A percentile compares a stretch with the other conserved stretches of the same genome.
phyloP scores from a whole-genome alignment of 2,888 invertebrate species.

The Perithous albicinctus region DNA sequence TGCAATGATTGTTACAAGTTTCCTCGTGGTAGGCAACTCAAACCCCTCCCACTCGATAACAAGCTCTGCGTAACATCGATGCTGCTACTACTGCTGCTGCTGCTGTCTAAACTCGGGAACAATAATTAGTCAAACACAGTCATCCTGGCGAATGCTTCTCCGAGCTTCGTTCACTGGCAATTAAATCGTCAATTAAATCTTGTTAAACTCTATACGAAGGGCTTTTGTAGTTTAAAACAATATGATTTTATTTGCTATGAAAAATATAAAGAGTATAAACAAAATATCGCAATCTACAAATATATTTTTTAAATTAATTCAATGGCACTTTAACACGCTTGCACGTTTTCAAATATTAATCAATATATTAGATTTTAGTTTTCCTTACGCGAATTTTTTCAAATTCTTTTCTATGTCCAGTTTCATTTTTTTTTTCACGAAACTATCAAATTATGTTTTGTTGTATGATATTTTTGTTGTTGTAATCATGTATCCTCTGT shows the following conservation, averaged over 20 bases:
- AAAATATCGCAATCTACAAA: not conserved
- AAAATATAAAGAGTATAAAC: not conserved
- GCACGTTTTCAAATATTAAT: too few relatives aligned
- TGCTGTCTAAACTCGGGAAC: constrained; percentile 16
- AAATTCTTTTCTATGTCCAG: too few relatives aligned
- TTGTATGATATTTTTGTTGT: too few relatives aligned
- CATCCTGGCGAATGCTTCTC: not conserved
- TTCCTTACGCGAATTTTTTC: too few relatives aligned
- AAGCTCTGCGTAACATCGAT: constrained; percentile 44
- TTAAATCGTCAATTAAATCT: constrained; percentile 2
- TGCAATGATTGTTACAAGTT: constrained; percentile 49
- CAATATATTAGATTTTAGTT: too few relatives aligned
- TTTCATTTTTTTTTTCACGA: too few relatives aligned
- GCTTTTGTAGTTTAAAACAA: not conserved
- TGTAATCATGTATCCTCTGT: too few relatives aligned
- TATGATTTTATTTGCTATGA: not conserved
- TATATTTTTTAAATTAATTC: not conserved
- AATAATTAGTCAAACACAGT: constrained; percentile 51
- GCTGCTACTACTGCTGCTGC: constrained; percentile 7
- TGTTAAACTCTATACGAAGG: not conserved
- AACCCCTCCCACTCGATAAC: constrained; percentile 45
- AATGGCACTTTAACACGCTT: not conserved
- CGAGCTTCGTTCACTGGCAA: not conserved
- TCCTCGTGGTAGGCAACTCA: not conserved
- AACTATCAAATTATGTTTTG: too few relatives aligned